Conservation (phyloP, 2,888 invertebrate genomes). For the Diarsia brunnea region DNA sequence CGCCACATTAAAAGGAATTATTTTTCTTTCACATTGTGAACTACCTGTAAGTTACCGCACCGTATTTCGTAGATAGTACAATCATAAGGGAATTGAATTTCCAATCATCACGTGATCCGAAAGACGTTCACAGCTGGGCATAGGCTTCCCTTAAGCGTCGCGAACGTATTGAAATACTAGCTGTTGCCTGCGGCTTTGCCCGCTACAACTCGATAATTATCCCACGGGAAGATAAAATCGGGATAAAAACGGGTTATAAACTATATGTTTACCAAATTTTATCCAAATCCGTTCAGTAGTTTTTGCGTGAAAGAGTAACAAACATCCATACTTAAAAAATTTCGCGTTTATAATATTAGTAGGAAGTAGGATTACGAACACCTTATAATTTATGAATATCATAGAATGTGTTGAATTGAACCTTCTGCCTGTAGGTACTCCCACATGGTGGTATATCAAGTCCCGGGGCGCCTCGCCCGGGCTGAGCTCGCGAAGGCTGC, state of each 20-base stretch:
- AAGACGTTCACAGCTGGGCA: not conserved
- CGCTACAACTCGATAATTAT: too few relatives aligned
- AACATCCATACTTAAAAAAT: too few relatives aligned
- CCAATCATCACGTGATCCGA: not conserved
- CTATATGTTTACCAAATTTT: too few relatives aligned
- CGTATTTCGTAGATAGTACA: not conserved
- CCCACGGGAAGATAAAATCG: too few relatives aligned
- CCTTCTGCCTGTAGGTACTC: constrained; percentile 15
- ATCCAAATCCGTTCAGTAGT: too few relatives aligned
- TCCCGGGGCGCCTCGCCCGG: constrained; percentile 48
- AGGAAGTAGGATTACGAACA: too few relatives aligned
- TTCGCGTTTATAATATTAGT: too few relatives aligned
- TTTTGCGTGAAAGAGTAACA: too few relatives aligned
- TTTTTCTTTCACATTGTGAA: not conserved
- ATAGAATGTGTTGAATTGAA: not conserved
- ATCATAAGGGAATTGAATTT: not conserved
- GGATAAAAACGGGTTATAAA: too few relatives aligned
- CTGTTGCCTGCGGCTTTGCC: too few relatives aligned
- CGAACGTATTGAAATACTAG: not conserved
- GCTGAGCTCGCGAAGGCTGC: constrained; percentile 28
- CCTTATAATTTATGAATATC: not conserved
- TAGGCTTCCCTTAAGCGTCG: not conserved
- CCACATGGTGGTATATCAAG: not conserved
- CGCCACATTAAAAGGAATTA: not conserved
- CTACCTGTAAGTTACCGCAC: not conserved